phyloP scores from a whole-genome alignment of 1,140 invertebrate species.

The Drosophila leontia region DNA sequence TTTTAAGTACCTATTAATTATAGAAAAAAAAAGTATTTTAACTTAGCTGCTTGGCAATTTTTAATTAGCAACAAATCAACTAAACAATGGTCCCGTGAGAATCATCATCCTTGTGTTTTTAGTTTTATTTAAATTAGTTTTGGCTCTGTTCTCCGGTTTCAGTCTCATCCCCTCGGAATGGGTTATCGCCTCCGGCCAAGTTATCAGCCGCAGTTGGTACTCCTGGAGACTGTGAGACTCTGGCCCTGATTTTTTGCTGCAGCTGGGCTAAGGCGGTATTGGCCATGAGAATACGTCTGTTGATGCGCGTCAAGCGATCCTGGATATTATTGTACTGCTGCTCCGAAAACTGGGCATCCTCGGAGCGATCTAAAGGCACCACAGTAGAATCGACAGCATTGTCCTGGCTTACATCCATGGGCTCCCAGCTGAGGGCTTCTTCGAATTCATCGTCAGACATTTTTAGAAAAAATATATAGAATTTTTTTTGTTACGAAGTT shows the following conservation, averaged over 20 bases:
- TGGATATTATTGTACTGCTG: conserved; percentile 27
- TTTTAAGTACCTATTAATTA: neutral
- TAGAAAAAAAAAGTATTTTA: neutral
- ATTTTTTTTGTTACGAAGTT: neutral
- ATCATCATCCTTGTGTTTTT: neutral
- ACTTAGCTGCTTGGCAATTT: neutral
- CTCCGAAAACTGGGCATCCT: conserved; percentile 33
- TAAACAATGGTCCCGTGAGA: too few relatives aligned
- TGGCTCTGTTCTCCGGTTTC: neutral
- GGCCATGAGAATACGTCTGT: conserved; percentile 1
- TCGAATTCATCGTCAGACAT: conserved; percentile 26
- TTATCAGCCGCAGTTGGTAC: neutral
- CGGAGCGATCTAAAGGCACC: conserved; percentile 18
- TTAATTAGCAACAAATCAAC: neutral
- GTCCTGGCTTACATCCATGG: neutral
- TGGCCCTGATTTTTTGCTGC: neutral
- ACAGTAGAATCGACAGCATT: neutral
- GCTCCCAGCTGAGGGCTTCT: neutral
- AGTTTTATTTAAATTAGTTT: neutral
- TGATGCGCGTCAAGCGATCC: conserved; percentile 20
- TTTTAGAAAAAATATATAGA: neutral
- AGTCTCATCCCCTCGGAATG: neutral
- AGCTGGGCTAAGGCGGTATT: neutral
- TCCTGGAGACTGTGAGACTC: too few relatives aligned
- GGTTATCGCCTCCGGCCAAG: conserved; percentile 30